Percentiles rank a stretch among this genome's conserved stretches.
phyloP scores from a whole-genome alignment of 2,113 vertebrate genomes.

The Hucho hucho region DNA sequence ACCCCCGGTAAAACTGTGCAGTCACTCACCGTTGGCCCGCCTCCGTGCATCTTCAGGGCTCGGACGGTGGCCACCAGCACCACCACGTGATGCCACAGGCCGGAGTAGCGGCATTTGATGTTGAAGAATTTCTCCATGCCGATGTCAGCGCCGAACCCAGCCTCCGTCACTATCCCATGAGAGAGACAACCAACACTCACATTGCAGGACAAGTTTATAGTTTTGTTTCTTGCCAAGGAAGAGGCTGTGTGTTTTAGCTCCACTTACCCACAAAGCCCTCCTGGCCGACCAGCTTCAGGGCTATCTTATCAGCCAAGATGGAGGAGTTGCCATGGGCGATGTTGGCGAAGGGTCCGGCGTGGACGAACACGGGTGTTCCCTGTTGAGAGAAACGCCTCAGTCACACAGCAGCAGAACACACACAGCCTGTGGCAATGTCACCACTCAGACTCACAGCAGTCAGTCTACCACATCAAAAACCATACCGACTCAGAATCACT shows the following conservation, averaged over 20 bases:
- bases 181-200: neutral
- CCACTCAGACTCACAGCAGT: neutral
- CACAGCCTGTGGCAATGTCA: neutral
- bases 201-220: no score
- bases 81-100: constrained; percentile 89
- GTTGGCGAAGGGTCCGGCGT: constrained; percentile 97
- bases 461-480: neutral
- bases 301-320: constrained; percentile 94
- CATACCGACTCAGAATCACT: neutral
- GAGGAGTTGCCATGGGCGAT: constrained; percentile 98
- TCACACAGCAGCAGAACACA: constrained; percentile 10
- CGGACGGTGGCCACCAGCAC: constrained; percentile 93
- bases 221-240: no score
- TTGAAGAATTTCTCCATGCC: constrained; percentile 99
- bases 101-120: constrained; percentile 95
- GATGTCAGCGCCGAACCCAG: constrained; percentile 96
- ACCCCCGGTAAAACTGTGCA: neutral
- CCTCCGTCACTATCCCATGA: constrained; percentile 85
- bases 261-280: constrained; percentile 92
- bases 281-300: constrained; percentile 92
- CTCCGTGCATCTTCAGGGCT: constrained; percentile 92
- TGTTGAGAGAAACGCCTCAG: constrained; percentile 50
- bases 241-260: neutral
- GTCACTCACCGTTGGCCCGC: constrained; percentile 86
- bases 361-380: constrained; percentile 96